phyloP scores from a whole-genome alignment of 1,140 invertebrate species.

The Myzus persicae region DNA sequence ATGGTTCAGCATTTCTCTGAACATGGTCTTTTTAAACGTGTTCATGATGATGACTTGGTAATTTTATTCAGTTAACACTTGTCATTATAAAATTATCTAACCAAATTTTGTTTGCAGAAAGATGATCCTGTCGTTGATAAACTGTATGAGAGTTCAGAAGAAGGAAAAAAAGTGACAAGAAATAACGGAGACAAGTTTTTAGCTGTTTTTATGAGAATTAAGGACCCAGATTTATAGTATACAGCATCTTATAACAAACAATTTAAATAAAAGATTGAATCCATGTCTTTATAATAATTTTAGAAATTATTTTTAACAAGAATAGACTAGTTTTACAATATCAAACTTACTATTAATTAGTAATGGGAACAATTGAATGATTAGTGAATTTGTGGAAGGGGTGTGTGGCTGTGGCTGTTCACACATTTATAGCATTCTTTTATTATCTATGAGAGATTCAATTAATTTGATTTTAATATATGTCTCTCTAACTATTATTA shows the following conservation, averaged over 20 bases:
- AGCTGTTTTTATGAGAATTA: slow-evolving; percentile 84
- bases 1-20: slow-evolving; percentile 91
- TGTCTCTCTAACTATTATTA: too few species aligned
- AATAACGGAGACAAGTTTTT: slow-evolving; percentile 94
- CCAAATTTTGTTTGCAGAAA: slow-evolving; percentile 68
- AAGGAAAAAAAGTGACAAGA: slow-evolving; percentile 96
- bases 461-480: too few species aligned
- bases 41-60: slow-evolving; percentile 65
- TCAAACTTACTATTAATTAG: too few species aligned
- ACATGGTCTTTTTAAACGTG: slow-evolving; percentile 88
- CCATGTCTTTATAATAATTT: background rate
- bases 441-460: too few species aligned
- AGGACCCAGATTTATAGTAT: slow-evolving; percentile 65
- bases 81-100: background rate
- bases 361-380: too few species aligned
- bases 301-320: background rate
- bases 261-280: background rate
- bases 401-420: too few species aligned
- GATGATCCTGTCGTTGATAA: slow-evolving; percentile 86
- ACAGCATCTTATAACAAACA: background rate
- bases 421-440: too few species aligned
- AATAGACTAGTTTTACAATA: background rate
- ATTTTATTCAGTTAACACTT: background rate
- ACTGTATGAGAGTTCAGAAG: slow-evolving; percentile 92
- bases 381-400: too few species aligned